phyloP scores from a whole-genome alignment of 2,888 invertebrate species.

The Leptura quadrifasciata region DNA sequence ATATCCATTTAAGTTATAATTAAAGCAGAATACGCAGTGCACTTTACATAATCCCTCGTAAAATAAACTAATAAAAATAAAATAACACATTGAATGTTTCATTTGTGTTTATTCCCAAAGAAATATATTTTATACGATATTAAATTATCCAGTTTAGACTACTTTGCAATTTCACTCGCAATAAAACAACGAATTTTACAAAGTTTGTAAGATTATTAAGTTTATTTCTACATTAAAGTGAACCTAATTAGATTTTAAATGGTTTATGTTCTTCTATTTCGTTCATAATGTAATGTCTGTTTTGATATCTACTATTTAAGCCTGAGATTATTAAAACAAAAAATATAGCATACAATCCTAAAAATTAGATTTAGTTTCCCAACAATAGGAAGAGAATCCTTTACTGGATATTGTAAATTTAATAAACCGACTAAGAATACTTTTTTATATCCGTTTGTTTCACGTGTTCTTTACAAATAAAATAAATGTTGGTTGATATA shows the following conservation, averaged over 20 bases:
- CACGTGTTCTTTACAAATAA: no score
- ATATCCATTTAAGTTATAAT: not conserved
- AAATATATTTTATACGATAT: not conserved
- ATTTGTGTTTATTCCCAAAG: not conserved
- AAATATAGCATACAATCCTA: no score
- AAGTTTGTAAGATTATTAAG: not conserved
- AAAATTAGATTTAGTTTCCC: no score
- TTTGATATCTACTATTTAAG: no score
- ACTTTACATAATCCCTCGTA: not conserved
- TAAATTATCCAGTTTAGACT: not conserved
- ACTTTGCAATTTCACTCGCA: not conserved
- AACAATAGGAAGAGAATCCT: no score
- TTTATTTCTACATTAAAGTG: not conserved
- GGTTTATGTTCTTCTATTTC: no score
- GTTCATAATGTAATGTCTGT: no score
- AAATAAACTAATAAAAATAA: not conserved
- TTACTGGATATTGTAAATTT: no score
- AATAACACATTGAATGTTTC: not conserved
- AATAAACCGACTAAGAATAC: no score
- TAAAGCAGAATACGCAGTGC: not conserved
- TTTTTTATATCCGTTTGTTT: no score
- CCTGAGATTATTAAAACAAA: no score
- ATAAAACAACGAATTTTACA: not conserved
- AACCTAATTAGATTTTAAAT: not conserved
- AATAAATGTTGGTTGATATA: no score